Base-by-base conservation (phyloP, 2,888 invertebrate species). In the Erebia palarica region DNA sequence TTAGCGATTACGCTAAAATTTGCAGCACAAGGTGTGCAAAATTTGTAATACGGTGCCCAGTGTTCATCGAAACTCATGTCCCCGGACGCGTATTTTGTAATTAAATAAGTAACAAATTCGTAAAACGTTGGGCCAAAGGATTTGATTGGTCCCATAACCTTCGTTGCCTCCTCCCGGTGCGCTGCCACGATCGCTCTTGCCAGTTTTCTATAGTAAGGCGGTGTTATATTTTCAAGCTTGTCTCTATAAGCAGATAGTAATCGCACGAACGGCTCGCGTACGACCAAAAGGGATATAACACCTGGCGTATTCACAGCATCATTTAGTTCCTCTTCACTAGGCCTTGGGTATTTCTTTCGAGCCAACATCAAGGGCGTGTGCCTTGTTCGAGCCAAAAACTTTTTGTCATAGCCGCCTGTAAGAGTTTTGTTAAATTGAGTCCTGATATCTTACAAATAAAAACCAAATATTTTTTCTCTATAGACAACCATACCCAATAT, bases 221-320 rank as follows among this genome's bases (percentile, higher is more conserved):
- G 95, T 2, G 95, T 94, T 72, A 95, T 91, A 78, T 95, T 95
- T 84, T 96, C 96, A 74, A 97, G 91, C 89, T 96, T 96, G 82
- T 96, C 96, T 61, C 96, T 93, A 82, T 96, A 96, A 14, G 96
- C 96, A 65, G 96, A 96, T 63, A 96, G 89, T 51, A 96, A 87
- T 73, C 96, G 92, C 77, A 96, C 96, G 79, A 96, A 96, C 1
- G 96, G 96, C 85, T 96, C 96, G 58, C 96, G 94, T 3, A 96
- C 96, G 42, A 96, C 95, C 65, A 96, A 84, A 76, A 96, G 94
- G 64, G 96, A 95, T 73, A 96, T 85, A 5, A 96, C 95, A 27
- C 94, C 94, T 3, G 94, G 94, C 53, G 95, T 87, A 72, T 82
- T 88, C 11, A 95, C 91, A 73, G 96, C 95, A 76, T 95, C 94